Evolutionary conservation across 2,888 invertebrate species (phyloP).

Genomic region (Drosophila neonasuta): DNA sequence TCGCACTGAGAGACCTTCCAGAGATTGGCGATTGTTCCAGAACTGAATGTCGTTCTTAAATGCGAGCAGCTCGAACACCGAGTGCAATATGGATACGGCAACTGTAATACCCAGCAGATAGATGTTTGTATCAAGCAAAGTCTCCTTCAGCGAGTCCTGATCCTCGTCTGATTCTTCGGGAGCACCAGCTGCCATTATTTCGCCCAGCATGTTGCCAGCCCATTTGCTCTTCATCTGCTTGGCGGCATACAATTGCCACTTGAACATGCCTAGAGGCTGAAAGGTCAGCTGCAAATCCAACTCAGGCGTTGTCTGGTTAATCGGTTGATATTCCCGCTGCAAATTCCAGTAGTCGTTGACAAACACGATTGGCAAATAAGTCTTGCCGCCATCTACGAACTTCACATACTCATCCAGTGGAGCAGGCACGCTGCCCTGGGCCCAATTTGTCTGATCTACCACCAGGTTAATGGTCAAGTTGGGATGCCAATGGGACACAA

Average conservation of each 20-base stretch:
- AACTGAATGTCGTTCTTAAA: constrained; percentile 99
- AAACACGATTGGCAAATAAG: constrained; percentile 96
- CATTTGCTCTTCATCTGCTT: constrained; percentile 96
- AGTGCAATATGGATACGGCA: constrained; percentile 96
- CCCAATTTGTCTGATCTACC: constrained; percentile 98
- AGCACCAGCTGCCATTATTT: constrained; percentile 86
- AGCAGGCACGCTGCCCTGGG: constrained; percentile 93
- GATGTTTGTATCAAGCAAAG: constrained; percentile 97
- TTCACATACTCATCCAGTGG: constrained; percentile 96
- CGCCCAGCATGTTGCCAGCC: constrained; percentile 86
- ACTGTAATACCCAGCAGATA: constrained; percentile 96
- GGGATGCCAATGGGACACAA: constrained; percentile 99
- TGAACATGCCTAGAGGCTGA: constrained; percentile 96
- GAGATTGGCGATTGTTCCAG: constrained; percentile 98
- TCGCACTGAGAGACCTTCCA: constrained; percentile 98
- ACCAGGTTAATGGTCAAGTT: constrained; percentile 98
- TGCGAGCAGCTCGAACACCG: constrained; percentile 98
- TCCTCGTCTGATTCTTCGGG: constrained; percentile 86
- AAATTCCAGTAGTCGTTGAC: constrained; percentile 99
- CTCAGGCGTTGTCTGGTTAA: constrained; percentile 91
- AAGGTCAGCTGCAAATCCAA: constrained; percentile 88
- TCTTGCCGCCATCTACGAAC: constrained; percentile 92
- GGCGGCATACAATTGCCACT: constrained; percentile 99
- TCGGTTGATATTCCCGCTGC: constrained; percentile 94
- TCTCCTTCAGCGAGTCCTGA: constrained; percentile 95